Evolutionary conservation across 2,797 vertebrate species (phyloP).

Genomic region (Alfaro cultratus): DNA sequence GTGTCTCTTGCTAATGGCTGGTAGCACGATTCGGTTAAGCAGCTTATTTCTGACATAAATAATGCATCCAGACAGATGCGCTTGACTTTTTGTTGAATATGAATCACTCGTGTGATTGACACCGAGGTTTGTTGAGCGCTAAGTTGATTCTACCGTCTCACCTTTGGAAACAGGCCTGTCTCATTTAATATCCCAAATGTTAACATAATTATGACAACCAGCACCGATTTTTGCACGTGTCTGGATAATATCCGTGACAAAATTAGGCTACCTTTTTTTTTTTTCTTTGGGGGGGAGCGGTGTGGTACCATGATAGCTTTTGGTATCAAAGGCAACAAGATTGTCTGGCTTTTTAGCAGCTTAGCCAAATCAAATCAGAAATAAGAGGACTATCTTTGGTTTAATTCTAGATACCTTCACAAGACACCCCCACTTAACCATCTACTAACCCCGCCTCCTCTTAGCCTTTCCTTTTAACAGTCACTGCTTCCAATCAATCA

Average conservation of each 20-base stretch:
- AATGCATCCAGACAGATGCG: constrained; percentile 83
- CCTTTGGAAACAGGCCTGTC: constrained; percentile 82
- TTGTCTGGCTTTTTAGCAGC: constrained; percentile 68
- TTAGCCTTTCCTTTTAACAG: constrained; percentile 55
- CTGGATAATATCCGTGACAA: constrained; percentile 78
- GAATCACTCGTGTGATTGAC: constrained; percentile 79
- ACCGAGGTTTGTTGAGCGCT: constrained; percentile 75
- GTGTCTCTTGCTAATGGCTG: constrained; percentile 83
- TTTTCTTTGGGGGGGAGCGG: background rate
- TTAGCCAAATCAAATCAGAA: constrained; percentile 75
- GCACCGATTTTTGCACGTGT: constrained; percentile 69
- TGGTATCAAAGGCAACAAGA: constrained; percentile 73
- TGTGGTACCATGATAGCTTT: constrained; percentile 55
- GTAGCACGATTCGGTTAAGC: constrained; percentile 80
- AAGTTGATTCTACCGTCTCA: constrained; percentile 76
- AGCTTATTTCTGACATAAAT: constrained; percentile 84
- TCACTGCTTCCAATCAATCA: constrained; percentile 81
- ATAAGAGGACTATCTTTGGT: constrained; percentile 70
- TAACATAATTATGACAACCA: constrained; percentile 81
- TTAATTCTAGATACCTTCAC: constrained; percentile 70
- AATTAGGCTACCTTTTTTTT: constrained; percentile 70
- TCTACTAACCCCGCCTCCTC: constrained; percentile 65
- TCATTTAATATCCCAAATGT: constrained; percentile 78
- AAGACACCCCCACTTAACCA: constrained; percentile 59
- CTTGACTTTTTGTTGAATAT: constrained; percentile 81